Base-by-base conservation (phyloP, 2,113 vertebrate species). In the Scomber colias region DNA sequence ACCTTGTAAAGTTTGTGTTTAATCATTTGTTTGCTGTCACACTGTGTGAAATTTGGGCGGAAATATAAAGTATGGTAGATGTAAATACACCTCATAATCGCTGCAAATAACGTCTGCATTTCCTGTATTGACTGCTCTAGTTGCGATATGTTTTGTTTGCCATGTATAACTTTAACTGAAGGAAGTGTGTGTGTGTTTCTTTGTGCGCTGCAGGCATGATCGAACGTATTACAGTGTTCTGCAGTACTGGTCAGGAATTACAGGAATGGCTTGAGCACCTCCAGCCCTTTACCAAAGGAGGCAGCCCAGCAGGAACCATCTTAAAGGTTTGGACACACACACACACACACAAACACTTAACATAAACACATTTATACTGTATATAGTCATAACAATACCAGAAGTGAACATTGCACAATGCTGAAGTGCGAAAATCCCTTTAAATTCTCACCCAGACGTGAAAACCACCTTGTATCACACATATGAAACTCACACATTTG, bases 221-320 rank as follows among this genome's bases (percentile, higher is more conserved):
- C 0, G 98, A 99, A n/a, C 95, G 96, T 24, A 82, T 96, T 56
- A 96, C 95, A 0, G 96, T 99, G 54, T 96, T 95, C 87, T 99
- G 98, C 90, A 94, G 74, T 88, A 96, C 82, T 89, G 93, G 90
- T 65, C 96, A 97, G 77, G 98, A 99, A 75, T 91, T 97, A 77
- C 96, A 98, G 0, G 97, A 99, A 16, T 99, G 98, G 98, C 90
- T 99, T 1, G 98, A 99, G 19, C 96, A 97, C 67, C 95, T 99
- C 74, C 95, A 95, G 66, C 94, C 94, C 49, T 93, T 96, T 21
- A 96, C 94, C 88, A 98, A 97, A 95, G 97, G 96, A 45, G 95
- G 95, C 13, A 92, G 95, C 31, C 96, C 96, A 0, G 95, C 94
- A 50, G 87, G 94, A 76, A 96, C 95, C 0, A 73, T 96, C 10